A percentile compares a stretch with the other conserved stretches of the same genome.
Evolutionary conservation across 2,888 invertebrate genomes (phyloP).

Genomic region (Pristionchus japonicus): DNA sequence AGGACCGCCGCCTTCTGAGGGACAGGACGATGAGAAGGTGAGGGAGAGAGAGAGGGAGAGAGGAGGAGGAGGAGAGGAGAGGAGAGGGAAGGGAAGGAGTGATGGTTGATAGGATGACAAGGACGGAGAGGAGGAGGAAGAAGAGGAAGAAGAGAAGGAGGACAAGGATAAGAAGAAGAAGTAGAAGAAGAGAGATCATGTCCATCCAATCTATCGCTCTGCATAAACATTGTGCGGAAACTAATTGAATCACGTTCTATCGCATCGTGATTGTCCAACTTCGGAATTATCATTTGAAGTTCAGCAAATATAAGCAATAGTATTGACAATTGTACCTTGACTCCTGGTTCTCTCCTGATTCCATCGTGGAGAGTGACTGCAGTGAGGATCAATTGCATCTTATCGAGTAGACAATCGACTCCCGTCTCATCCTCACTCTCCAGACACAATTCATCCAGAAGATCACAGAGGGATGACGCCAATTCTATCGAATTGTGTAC

Average conservation of each 20-base stretch:
- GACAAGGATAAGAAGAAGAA: neutral
- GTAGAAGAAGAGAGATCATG: neutral
- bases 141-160: neutral
- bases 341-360: neutral
- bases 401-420: slow-evolving; percentile 69
- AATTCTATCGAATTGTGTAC: neutral
- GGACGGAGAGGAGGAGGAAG: neutral
- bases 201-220: neutral
- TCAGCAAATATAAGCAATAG: neutral
- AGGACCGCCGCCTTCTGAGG: neutral
- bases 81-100: neutral
- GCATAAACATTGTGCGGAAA: neutral
- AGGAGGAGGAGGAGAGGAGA: no score
- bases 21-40: neutral
- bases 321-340: neutral
- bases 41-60: no score
- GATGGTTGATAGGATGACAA: neutral
- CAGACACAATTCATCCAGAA: slow-evolving; percentile 46
- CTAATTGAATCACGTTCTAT: neutral
- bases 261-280: no score
- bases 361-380: slow-evolving; percentile 51
- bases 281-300: neutral
- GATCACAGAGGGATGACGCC: neutral
- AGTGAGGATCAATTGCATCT: slow-evolving; percentile 52
- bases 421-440: slow-evolving; percentile 40